These are phyloP conservation scores for Liasis olivaceus DNA, from an alignment of 2,797 vertebrate genomes.

Conservation along the genomic window DNA sequence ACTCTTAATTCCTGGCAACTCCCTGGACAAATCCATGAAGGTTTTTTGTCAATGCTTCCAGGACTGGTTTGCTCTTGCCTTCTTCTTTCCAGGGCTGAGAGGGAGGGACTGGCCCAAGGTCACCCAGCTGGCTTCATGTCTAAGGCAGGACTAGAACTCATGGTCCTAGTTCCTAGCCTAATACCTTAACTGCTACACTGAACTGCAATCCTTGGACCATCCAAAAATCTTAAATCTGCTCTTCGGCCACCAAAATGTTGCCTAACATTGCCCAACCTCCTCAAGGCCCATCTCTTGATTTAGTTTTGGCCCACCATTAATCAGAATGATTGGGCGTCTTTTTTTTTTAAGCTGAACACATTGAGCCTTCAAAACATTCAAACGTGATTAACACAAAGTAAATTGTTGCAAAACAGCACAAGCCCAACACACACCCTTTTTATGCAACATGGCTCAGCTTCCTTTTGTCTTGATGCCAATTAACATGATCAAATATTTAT, in stretches of 20 bases:
- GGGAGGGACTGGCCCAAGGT: neutral
- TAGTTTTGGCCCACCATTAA: neutral
- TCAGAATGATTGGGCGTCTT: neutral
- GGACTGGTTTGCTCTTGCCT: neutral
- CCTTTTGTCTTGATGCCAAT: slow-evolving; percentile 47
- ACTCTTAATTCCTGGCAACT: neutral
- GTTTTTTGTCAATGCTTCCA: neutral
- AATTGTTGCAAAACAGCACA: slow-evolving; percentile 40
- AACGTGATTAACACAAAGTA: slow-evolving; percentile 22
- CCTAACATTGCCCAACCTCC: neutral
- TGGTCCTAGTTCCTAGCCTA: neutral
- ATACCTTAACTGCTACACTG: neutral
- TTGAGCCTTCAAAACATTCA: neutral
- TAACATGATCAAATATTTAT: slow-evolving; percentile 57
- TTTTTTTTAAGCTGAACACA: neutral
- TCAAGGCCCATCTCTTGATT: neutral
- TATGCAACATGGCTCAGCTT: slow-evolving; percentile 40
- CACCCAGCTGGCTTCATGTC: neutral
- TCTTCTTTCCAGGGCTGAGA: neutral
- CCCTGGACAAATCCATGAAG: neutral
- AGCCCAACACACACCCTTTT: slow-evolving; percentile 53
- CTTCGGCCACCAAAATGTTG: neutral
- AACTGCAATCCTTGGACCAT: neutral
- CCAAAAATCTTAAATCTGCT: neutral
- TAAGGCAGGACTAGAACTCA: neutral